Percentiles rank a stretch among this genome's conserved stretches.
Evolutionary conservation across 1,140 invertebrate genomes (phyloP).

Genomic region (Temnothorax nylanderi): DNA sequence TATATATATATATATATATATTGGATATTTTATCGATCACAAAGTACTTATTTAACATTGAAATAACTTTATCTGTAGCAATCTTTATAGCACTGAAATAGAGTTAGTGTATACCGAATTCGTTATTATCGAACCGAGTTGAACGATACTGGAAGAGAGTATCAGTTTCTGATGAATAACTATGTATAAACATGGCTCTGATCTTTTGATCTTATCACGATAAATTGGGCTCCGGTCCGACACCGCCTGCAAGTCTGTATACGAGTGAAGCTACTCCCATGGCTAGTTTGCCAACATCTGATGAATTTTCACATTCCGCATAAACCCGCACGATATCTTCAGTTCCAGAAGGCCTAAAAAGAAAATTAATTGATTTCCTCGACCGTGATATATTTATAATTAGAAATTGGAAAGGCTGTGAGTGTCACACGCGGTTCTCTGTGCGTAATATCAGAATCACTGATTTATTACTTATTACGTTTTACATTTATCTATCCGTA

Average conservation of each 20-base stretch:
- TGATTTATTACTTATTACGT: too few relatives aligned
- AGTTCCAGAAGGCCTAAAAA: slow-evolving; percentile 96
- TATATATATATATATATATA: too few relatives aligned
- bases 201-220: slow-evolving; percentile 10
- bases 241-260: slow-evolving; percentile 91
- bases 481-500: too few relatives aligned
- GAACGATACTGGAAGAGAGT: neutral
- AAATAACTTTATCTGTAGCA: neutral
- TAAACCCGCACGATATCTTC: slow-evolving; percentile 99
- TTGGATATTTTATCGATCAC: neutral
- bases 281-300: slow-evolving; percentile 90
- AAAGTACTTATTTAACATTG: neutral
- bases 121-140: neutral
- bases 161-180: neutral
- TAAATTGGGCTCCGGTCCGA: slow-evolving; percentile 82
- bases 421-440: too few relatives aligned
- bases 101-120: neutral
- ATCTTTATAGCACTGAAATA: neutral
- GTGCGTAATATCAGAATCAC: too few relatives aligned
- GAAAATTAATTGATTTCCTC: neutral
- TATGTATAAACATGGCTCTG: neutral
- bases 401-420: too few relatives aligned
- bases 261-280: slow-evolving; percentile 91
- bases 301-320: slow-evolving; percentile 95
- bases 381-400: neutral